Percentiles rank a stretch among this genome's conserved stretches.
phyloP scores from a whole-genome alignment of 2,797 vertebrate genomes.

The Intellagama lesueurii region DNA sequence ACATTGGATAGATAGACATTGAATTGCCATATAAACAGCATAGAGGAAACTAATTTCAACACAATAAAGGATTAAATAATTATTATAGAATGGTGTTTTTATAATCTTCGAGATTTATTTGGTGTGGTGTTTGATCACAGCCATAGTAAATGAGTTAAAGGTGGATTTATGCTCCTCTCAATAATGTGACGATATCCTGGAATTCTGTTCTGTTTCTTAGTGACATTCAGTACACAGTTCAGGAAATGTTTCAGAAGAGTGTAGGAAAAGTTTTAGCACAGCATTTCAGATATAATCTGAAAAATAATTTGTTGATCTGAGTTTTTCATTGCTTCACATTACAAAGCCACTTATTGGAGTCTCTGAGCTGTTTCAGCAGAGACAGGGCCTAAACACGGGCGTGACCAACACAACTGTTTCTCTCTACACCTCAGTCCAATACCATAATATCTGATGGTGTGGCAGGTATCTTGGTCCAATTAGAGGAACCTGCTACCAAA shows the following conservation, averaged over 20 bases:
- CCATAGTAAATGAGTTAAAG: neutral
- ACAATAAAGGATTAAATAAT: neutral
- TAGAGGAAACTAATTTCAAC: no score
- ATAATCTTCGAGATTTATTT: neutral
- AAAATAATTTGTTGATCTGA: neutral
- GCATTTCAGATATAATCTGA: neutral
- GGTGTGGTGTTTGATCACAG: neutral
- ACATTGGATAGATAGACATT: no score
- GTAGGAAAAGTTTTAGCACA: neutral
- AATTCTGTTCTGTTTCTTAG: neutral
- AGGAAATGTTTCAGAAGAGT: neutral
- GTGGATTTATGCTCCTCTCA: neutral
- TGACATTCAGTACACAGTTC: neutral
- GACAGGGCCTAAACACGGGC: neutral
- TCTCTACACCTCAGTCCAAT: neutral
- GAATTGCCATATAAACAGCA: no score
- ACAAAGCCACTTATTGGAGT: neutral
- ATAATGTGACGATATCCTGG: neutral
- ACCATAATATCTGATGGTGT: neutral
- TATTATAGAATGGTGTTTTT: neutral
- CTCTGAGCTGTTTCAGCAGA: neutral
- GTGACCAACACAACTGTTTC: neutral
- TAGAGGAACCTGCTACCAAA: neutral
- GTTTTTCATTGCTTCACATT: neutral
- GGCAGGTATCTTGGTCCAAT: neutral